Evolutionary conservation across 2,888 invertebrate species (phyloP), one percentile per base, ranked within the genome.

Genomic region (Hofmannophila pseudospretella): DNA sequence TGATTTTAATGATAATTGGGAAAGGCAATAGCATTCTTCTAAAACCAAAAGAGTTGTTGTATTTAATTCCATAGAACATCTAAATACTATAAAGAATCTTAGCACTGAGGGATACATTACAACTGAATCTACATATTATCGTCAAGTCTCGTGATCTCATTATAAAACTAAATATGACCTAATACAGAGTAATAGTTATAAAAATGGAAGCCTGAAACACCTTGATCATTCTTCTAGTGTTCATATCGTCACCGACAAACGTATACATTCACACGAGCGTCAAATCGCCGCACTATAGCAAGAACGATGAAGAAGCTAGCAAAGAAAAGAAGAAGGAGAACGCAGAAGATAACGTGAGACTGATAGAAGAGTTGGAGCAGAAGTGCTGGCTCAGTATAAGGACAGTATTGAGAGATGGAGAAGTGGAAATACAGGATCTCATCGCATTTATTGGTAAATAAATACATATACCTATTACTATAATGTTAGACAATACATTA

Each of bases 211-310:
- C 44, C 52, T 41, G 20, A 27, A 41, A 41, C 52, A 67, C 60
- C 70, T 72, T 62, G 67, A 63, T 60, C 54, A 47, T 41, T 13
- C 41, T 74, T 75, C 12, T 75, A 75, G 90, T 90, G 42, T 88
- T 75, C 51, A 80, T 90, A 53, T 81, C 90, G 10, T 90, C 90
- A 13, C 78, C 89, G 28, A 88, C 90, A 37, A 85, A 67, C 51
- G 84, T 90, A 36, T 89, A 89, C 61, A 70, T 90, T 51, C 68
- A 68, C 28, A 87, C 88, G 35, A 78, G 71, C 43, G 64, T 59
- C 36, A 79, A 82, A 56, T 76, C 72, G 25, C 59, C 76, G 28
- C 71, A 78, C 73, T 88, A 84, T 61, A 84, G 87, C 56, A 66
- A 66, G 40, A 88, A 88, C 47, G 88, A 88, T 50, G 84, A 78